Percentiles rank a stretch among this genome's conserved stretches.
Conservation (phyloP, 2,797 vertebrate species). For the Microctenopoma lineatum region DNA sequence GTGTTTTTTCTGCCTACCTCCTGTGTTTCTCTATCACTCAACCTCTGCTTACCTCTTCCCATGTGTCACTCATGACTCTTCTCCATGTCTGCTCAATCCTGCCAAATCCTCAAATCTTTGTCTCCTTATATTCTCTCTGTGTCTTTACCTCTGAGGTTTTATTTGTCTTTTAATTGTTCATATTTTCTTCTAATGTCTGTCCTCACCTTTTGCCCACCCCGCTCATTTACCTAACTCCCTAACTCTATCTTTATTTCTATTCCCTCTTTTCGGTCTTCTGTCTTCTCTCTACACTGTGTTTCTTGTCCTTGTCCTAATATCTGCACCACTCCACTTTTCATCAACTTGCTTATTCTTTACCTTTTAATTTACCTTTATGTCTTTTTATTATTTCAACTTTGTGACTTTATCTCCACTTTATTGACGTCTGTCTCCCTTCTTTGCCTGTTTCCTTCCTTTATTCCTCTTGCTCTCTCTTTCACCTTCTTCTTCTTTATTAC, state of each 20-base stretch:
- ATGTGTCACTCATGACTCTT: conserved; percentile 22
- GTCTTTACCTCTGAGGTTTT: conserved; percentile 48
- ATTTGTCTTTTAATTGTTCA: too few relatives aligned
- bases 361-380: conserved; percentile 33
- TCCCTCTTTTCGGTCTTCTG: conserved; percentile 39
- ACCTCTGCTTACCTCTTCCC: conserved; percentile 14
- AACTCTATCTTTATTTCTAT: conserved; percentile 51
- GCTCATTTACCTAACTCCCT: conserved; percentile 59
- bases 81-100: conserved; percentile 54
- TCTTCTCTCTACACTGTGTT: conserved; percentile 43
- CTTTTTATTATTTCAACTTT: conserved; percentile 9
- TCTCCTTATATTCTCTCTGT: conserved; percentile 37
- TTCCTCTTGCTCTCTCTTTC: background rate
- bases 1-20: conserved; percentile 13
- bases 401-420: conserved; percentile 13
- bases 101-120: conserved; percentile 52
- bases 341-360: conserved; percentile 22
- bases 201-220: conserved; percentile 60
- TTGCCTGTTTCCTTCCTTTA: conserved; percentile 8
- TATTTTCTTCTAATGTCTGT: conserved; percentile 56
- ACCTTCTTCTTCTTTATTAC: conserved; percentile 42
- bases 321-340: conserved; percentile 18
- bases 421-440: background rate
- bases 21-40: conserved; percentile 10
- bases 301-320: conserved; percentile 48